These are phyloP conservation scores for Hephaestus fuliginosus DNA, from an alignment of 2,797 vertebrate species.

Conservation along the genomic window DNA sequence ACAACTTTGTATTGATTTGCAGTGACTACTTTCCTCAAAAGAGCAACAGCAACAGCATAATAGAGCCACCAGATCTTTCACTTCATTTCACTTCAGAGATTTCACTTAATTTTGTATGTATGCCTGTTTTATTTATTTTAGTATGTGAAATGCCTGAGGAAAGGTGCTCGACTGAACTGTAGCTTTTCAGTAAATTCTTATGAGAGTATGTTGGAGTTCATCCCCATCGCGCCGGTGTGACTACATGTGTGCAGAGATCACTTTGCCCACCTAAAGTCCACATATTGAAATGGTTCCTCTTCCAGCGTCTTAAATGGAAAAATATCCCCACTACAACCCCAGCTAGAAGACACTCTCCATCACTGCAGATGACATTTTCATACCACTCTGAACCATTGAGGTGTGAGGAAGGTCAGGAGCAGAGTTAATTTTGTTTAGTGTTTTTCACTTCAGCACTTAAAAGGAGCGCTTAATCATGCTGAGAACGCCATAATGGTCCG, in stretches of 20 bases:
- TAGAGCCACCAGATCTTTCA: no score
- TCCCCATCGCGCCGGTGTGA: background rate
- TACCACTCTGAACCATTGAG: background rate
- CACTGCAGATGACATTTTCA: conserved; percentile 26
- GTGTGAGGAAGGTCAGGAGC: background rate
- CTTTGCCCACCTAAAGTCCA: background rate
- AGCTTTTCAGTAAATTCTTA: background rate
- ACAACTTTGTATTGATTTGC: no score
- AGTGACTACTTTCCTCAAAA: no score
- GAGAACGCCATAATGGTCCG: background rate
- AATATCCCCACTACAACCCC: background rate
- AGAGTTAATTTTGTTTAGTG: conserved; percentile 10
- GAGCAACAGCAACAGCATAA: no score
- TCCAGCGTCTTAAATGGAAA: background rate
- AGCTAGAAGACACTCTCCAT: conserved; percentile 9
- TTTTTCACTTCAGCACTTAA: background rate
- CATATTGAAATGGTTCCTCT: background rate
- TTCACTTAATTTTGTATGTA: no score
- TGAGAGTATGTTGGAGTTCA: background rate
- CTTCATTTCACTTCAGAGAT: no score
- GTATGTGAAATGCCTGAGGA: background rate
- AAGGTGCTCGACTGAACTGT: background rate
- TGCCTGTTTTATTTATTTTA: background rate
- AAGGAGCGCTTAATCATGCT: background rate
- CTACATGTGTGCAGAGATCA: background rate